Base-by-base conservation (phyloP, 2,888 invertebrate species). In the Bellardia bayeri region DNA sequence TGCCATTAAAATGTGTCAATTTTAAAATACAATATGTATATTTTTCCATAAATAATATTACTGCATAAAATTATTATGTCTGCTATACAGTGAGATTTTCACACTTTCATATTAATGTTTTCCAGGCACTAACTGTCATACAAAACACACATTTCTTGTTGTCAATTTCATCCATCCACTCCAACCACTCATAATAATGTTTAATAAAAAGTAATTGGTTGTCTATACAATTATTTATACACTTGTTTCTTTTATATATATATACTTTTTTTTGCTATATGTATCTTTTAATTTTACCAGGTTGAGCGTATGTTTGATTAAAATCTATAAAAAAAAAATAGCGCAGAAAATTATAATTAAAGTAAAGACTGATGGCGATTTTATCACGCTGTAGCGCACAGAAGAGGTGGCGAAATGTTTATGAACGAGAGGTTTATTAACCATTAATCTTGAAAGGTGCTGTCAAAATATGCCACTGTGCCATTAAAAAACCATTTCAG, bases 381-480 rank as follows among this genome's bases (percentile, higher is more conserved):
- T 71, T 71, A 56, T 42, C 66, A 68, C 42, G 51, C 54, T 23
- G 40, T 37, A 49, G 56, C 40, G 37, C 16, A 72, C 49, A 14
- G 14, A 33, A 49, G 49, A 51, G 68, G 49, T 69, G 69, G 51
- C 6, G 51, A 68, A 68, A 49, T 49, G 30, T 23, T 49, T 13
- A 30, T 49, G 61, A 45, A n/a, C 40, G 37, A 49, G 49, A 63
- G 16, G 54, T 49, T 75, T 75, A 45, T 33, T 64, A 72, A 72
- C 56, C 63, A 64, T 64, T 64, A 56, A 72, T 72, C 72, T 42
- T 81, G 42, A 81, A 64, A 54, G 64, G 56, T 72, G 72, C 66
- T 81, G 81, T 72, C 81, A 81, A 63, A 72, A 72, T 51, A 69
- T 51, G 69, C 37, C 69, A 69, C 3, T 51, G 11, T 54, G 33